Percentiles rank a stretch among this genome's conserved stretches.
phyloP scores from a whole-genome alignment of 1,140 invertebrate species.

The Maconellicoccus hirsutus region DNA sequence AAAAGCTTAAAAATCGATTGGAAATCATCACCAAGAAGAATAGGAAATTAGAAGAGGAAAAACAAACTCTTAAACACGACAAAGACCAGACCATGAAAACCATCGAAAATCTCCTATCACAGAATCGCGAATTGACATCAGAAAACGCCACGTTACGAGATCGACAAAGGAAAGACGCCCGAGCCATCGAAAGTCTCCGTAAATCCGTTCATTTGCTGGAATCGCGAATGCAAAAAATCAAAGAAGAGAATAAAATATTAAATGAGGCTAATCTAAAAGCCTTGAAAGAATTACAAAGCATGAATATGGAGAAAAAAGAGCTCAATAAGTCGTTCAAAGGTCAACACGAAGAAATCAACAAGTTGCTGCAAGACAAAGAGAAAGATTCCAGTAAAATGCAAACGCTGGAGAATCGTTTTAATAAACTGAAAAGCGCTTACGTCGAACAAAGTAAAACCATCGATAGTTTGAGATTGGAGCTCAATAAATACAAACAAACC shows the following conservation, averaged over 20 bases:
- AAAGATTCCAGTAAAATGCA: not conserved
- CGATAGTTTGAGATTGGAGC: not conserved
- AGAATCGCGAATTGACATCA: not conserved
- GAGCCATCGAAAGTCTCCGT: not conserved
- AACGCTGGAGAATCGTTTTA: not conserved
- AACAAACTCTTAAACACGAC: not conserved
- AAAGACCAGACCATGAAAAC: not conserved
- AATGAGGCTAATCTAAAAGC: not conserved
- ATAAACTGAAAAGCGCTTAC: not conserved
- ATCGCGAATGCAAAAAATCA: not conserved
- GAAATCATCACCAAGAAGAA: not conserved
- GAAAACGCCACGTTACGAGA: not conserved
- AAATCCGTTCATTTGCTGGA: not conserved
- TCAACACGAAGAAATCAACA: not conserved
- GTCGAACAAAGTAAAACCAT: not conserved
- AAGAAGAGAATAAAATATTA: not conserved
- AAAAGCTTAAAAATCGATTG: not conserved
- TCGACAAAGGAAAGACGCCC: not conserved
- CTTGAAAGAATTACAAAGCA: not conserved
- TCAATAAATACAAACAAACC: not conserved
- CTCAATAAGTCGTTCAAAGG: not conserved
- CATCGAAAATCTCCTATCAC: slow-evolving; percentile 11
- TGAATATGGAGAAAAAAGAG: not conserved
- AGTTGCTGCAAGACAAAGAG: not conserved
- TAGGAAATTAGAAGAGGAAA: not conserved